Conservation (phyloP, 2,113 vertebrate genomes). For the Morone saxatilis region DNA sequence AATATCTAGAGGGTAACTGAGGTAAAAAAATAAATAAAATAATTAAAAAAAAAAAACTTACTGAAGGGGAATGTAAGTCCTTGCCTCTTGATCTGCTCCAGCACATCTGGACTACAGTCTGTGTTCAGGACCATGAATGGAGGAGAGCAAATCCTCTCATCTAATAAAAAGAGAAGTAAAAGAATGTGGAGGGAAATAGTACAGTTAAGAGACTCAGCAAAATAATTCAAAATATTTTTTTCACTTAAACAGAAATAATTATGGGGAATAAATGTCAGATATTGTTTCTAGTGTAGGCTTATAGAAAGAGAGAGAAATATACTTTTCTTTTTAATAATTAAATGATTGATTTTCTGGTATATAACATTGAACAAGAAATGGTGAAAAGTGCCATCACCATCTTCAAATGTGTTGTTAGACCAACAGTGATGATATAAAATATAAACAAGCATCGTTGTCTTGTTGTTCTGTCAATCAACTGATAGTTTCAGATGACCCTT, state of each 20-base stretch:
- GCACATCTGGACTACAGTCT: conserved; percentile 91
- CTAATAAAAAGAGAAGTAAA: conserved; percentile 77
- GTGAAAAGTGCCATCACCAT: neutral
- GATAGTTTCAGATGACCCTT: neutral
- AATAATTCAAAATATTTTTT: no score
- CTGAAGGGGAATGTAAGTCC: conserved; percentile 97
- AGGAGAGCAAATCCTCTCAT: conserved; percentile 96
- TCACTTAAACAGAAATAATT: neutral
- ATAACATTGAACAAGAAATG: neutral
- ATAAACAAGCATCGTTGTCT: neutral
- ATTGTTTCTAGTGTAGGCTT: neutral
- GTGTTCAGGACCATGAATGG: conserved; percentile 98
- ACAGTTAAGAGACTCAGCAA: neutral
- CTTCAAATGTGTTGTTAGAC: neutral
- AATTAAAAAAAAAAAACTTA: conserved; percentile 81
- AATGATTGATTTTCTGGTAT: neutral
- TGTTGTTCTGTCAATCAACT: neutral
- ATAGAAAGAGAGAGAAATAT: neutral
- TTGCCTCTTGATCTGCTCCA: conserved; percentile 92
- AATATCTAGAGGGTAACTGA: neutral
- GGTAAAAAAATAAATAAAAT: no score
- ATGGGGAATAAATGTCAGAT: neutral
- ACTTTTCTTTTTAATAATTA: neutral
- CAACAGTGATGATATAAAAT: neutral
- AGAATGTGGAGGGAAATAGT: neutral